A percentile compares a stretch with the other conserved stretches of the same genome.
These are phyloP conservation scores for Vanessa atalanta DNA, from an alignment of 1,140 invertebrate genomes.

Conservation along the genomic window DNA sequence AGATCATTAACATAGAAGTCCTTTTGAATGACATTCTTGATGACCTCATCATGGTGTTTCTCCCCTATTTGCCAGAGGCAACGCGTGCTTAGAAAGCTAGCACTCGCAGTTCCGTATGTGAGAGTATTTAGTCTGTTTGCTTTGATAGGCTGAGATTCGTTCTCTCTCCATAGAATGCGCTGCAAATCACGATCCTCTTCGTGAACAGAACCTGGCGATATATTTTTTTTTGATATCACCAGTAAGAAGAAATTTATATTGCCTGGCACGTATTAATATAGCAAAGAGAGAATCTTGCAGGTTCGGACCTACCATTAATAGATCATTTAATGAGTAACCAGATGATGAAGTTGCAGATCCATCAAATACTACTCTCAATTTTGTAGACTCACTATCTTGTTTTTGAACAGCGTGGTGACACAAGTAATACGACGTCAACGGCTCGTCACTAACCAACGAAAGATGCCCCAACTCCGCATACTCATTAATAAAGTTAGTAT, in stretches of 20 bases:
- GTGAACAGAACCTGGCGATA: conserved; percentile 40
- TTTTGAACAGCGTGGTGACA: conserved; percentile 14
- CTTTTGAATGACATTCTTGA: conserved; percentile 48
- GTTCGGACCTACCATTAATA: conserved; percentile 56
- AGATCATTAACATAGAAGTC: conserved; percentile 79
- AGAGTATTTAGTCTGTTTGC: conserved; percentile 50
- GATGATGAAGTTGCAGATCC: conserved; percentile 45
- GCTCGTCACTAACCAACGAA: not conserved
- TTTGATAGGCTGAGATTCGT: conserved; percentile 36
- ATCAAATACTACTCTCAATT: conserved; percentile 59
- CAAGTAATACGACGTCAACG: conserved; percentile 10
- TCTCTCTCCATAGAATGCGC: conserved; percentile 61
- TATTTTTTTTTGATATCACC: conserved; percentile 56
- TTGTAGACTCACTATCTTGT: conserved; percentile 46
- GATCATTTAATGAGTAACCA: conserved; percentile 48
- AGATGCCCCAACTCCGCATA: conserved; percentile 19
- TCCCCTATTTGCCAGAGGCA: conserved; percentile 54
- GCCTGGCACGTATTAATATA: conserved; percentile 39
- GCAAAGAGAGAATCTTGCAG: conserved; percentile 51
- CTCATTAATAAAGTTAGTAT: conserved; percentile 23
- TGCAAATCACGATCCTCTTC: conserved; percentile 53
- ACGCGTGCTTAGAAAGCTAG: conserved; percentile 58
- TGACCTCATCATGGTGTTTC: conserved; percentile 41
- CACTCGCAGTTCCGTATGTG: conserved; percentile 52
- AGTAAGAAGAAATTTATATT: conserved; percentile 47